phyloP scores from a whole-genome alignment of 2,113 vertebrate species.

The Epinephelus fuscoguttatus region DNA sequence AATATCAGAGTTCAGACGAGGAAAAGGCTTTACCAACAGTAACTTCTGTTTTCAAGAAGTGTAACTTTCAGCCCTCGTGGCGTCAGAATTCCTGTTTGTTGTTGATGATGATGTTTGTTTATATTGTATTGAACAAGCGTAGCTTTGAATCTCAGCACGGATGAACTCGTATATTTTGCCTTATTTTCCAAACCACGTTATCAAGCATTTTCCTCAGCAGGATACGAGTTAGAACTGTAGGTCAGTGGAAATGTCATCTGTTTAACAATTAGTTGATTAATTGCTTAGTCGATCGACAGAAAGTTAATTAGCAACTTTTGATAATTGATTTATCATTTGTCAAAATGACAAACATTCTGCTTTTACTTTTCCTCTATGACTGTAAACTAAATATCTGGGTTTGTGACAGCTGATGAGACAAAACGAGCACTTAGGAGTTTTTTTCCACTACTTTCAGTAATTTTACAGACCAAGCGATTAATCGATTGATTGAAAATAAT shows the following conservation, averaged over 20 bases:
- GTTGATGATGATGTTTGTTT: background rate
- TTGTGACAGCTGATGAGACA: background rate
- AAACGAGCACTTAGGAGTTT: background rate
- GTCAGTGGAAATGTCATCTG: background rate
- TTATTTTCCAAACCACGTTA: background rate
- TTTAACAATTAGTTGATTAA: background rate
- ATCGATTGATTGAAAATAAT: background rate
- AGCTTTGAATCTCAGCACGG: background rate
- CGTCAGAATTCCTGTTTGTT: background rate
- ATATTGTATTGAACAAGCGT: background rate
- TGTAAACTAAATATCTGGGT: background rate
- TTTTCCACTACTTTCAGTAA: no score
- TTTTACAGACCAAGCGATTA: background rate
- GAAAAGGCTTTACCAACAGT: background rate
- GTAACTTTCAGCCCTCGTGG: background rate
- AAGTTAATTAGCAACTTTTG: background rate
- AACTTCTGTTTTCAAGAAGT: constrained; percentile 1
- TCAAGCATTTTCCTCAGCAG: background rate
- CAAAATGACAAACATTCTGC: background rate
- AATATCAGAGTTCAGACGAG: background rate
- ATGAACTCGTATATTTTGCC: background rate
- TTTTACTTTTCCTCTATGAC: background rate
- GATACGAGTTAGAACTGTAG: background rate
- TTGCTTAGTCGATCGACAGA: background rate
- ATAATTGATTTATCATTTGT: background rate